Percentiles rank a stretch among this genome's conserved stretches.
Evolutionary conservation across 2,888 invertebrate genomes (phyloP).

Genomic region (Brenthis daphne): DNA sequence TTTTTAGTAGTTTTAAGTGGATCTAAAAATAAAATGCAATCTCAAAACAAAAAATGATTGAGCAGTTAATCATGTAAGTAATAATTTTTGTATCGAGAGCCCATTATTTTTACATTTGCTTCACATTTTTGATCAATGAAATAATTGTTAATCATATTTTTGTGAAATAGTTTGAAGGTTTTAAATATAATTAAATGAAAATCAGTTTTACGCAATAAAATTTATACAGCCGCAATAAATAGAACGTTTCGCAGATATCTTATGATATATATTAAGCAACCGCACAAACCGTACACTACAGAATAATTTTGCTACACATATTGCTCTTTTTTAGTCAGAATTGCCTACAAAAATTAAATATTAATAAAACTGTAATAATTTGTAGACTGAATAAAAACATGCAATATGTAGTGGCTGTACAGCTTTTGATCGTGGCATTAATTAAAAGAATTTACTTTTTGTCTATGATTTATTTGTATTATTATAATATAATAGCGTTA

Average conservation of each 20-base stretch:
- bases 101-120: neutral
- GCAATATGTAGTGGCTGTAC: conserved; percentile 4
- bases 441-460: neutral
- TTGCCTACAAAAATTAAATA: neutral
- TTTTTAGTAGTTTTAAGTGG: conserved; percentile 13
- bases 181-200: no score
- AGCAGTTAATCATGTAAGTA: neutral
- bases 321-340: neutral
- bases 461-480: neutral
- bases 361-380: neutral
- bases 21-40: conserved; percentile 13
- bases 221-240: neutral
- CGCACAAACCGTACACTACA: conserved; percentile 9
- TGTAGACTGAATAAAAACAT: conserved; percentile 1
- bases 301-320: neutral
- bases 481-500: conserved; percentile 6
- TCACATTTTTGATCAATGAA: neutral
- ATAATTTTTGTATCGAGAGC: neutral
- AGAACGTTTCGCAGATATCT: neutral
- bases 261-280: neutral
- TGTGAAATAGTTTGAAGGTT: no score
- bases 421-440: conserved; percentile 3
- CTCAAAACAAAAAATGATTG: conserved; percentile 4
- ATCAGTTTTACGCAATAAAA: no score
- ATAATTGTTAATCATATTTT: neutral